A percentile compares a stretch with the other conserved stretches of the same genome.
Evolutionary conservation across 2,113 vertebrate species (phyloP).

Genomic region (Osmerus eperlanus): DNA sequence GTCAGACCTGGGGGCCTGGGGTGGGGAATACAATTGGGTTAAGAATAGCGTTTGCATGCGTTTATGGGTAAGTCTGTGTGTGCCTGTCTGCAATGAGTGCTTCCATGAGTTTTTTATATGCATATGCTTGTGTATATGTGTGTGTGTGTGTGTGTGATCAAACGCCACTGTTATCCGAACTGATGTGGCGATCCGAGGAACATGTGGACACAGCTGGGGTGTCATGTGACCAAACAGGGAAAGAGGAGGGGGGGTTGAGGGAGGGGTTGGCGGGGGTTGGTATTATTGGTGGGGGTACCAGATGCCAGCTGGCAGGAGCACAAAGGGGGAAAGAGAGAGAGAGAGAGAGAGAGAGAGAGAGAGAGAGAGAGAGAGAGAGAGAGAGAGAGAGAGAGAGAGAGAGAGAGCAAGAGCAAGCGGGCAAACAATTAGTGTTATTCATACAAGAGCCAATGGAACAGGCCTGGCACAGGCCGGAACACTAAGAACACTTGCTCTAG

Average conservation of each 20-base stretch:
- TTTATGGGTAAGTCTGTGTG: conserved; percentile 3
- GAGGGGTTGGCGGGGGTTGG: conserved; percentile 23
- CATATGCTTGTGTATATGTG: background rate
- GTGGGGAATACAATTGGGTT: conserved; percentile 24
- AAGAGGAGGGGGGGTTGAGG: conserved; percentile 50
- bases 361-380: background rate
- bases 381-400: background rate
- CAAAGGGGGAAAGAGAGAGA: conserved; percentile 66
- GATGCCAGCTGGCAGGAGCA: conserved; percentile 48
- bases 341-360: background rate
- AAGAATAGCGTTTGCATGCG: conserved; percentile 16
- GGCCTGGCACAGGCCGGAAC: conserved; percentile 72
- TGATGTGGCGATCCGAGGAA: conserved; percentile 77
- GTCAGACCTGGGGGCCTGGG: conserved; percentile 59
- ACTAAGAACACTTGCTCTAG: conserved; percentile 6
- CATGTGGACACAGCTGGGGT: conserved; percentile 94
- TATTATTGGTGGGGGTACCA: conserved; percentile 49
- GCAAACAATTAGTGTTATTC: conserved; percentile 97
- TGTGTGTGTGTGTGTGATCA: conserved; percentile 65
- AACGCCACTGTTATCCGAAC: conserved; percentile 82
- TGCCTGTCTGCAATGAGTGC: background rate
- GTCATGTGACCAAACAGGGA: conserved; percentile 85
- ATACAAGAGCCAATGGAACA: conserved; percentile 79
- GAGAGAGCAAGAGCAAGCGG: conserved; percentile 54
- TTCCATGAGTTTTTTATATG: background rate